Evolutionary conservation across 92 coral and sea anemone genomes (phyloP).

Genomic region (Bergia sp.): DNA sequence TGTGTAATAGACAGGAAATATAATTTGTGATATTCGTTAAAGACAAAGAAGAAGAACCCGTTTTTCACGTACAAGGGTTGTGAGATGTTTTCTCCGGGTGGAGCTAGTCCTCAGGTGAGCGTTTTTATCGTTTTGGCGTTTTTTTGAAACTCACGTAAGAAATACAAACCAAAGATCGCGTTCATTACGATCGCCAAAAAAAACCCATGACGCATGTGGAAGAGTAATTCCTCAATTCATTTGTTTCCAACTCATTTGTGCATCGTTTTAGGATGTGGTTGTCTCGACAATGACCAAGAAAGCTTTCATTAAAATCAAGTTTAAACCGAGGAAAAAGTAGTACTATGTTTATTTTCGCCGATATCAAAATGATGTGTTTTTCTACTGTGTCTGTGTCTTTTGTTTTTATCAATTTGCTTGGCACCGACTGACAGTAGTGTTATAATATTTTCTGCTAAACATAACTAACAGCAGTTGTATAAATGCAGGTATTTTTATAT

Average conservation of each 20-base stretch:
- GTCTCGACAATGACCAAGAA: background rate
- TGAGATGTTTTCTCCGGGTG: constrained; percentile 73
- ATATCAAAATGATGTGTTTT: background rate
- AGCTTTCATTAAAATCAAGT: background rate
- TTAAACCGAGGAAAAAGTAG: background rate
- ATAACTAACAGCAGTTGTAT: too few species aligned
- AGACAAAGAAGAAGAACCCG: background rate
- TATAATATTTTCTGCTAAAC: too few species aligned
- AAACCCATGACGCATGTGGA: background rate
- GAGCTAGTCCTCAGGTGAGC: constrained; percentile 80
- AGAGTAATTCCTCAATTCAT: background rate
- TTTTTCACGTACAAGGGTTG: constrained; percentile 5
- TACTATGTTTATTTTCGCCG: background rate
- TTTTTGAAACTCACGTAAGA: background rate
- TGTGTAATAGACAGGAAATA: background rate
- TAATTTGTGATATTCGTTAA: background rate
- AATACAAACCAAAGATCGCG: background rate
- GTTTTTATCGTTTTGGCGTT: background rate
- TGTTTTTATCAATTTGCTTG: too few species aligned
- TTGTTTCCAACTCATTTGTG: background rate
- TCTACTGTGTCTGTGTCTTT: too few species aligned
- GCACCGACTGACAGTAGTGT: too few species aligned
- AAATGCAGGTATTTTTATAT: too few species aligned
- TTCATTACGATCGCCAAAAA: background rate
- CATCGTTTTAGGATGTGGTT: background rate